Conservation (phyloP, 2,797 vertebrate species). For the Holocentrus rufus region DNA sequence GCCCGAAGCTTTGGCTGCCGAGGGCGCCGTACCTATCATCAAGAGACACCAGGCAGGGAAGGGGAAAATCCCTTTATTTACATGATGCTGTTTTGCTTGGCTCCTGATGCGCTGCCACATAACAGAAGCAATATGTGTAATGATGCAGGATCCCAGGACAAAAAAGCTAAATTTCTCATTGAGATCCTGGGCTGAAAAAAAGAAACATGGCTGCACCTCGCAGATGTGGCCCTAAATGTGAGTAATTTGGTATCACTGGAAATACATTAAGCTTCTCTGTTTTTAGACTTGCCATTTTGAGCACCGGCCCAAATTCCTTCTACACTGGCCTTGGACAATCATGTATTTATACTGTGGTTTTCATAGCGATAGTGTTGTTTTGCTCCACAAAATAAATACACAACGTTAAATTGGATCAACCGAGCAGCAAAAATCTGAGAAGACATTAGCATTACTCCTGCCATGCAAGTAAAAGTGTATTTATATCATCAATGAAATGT, state of each 20-base stretch:
- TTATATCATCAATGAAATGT: slow-evolving; percentile 25
- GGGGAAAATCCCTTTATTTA: slow-evolving; percentile 1
- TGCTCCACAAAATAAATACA: slow-evolving; percentile 37
- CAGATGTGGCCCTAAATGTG: too few species aligned
- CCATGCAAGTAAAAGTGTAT: slow-evolving; percentile 38
- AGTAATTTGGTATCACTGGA: background rate
- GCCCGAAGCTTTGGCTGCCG: background rate
- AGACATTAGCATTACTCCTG: slow-evolving; percentile 12
- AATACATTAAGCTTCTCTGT: slow-evolving; percentile 2
- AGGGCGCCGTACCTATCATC: background rate
- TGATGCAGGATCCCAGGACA: too few species aligned
- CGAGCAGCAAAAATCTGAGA: slow-evolving; percentile 41
- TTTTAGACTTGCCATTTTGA: background rate
- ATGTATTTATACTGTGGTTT: slow-evolving; percentile 27
- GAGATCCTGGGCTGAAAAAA: background rate
- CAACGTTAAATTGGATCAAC: slow-evolving; percentile 56
- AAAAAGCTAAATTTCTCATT: background rate
- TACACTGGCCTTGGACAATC: background rate
- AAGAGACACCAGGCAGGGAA: background rate
- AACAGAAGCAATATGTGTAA: background rate
- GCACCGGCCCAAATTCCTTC: background rate
- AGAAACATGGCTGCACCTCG: background rate
- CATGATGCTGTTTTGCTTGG: background rate
- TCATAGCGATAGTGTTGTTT: slow-evolving; percentile 20
- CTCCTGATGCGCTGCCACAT: background rate